A percentile compares a stretch with the other conserved stretches of the same genome.
phyloP scores from a whole-genome alignment of 2,797 vertebrate genomes.

The Loriculus beryllinus region DNA sequence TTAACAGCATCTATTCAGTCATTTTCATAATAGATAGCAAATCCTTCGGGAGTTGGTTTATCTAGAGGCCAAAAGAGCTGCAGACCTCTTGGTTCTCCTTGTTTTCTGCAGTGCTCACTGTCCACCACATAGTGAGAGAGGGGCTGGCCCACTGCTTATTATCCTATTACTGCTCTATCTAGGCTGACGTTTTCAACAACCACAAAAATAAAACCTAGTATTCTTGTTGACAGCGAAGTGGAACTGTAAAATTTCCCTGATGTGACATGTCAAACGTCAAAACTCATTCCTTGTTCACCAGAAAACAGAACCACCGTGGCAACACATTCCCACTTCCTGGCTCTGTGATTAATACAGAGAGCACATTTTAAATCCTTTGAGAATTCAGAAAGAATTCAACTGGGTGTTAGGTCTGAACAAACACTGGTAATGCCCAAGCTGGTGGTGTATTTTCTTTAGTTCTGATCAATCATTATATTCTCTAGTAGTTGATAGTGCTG shows the following conservation, averaged over 20 bases:
- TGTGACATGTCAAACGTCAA: not conserved
- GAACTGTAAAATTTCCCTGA: not conserved
- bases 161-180: not conserved
- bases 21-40: not conserved
- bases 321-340: not conserved
- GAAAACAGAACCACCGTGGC: not conserved
- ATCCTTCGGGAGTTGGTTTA: not conserved
- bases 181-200: not conserved
- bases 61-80: not conserved
- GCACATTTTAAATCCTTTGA: not conserved
- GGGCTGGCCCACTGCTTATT: not conserved
- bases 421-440: not conserved
- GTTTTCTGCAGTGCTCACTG: not conserved
- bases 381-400: not conserved
- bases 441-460: not conserved
- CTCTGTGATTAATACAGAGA: not conserved
- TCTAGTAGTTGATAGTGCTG: not conserved
- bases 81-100: not conserved
- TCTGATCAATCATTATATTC: not conserved
- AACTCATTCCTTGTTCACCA: not conserved
- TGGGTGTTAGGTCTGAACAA: not conserved
- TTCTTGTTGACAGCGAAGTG: not conserved
- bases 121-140: not conserved
- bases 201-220: not conserved
- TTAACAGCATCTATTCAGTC: not conserved